Conservation (phyloP, 92 coral and sea anemone species). For the Porites evermanni region DNA sequence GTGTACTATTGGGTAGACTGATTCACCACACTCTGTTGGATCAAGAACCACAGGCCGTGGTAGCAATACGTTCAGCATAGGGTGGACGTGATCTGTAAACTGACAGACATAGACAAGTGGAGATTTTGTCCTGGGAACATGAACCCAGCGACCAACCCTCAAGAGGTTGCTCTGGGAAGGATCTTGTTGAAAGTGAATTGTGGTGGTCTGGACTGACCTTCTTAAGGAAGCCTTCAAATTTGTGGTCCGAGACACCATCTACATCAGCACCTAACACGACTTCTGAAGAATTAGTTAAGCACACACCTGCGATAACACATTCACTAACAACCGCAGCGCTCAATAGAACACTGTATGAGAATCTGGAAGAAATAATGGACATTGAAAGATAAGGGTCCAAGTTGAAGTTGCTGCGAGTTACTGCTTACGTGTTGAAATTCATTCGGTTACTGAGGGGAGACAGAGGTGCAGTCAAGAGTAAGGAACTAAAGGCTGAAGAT, state of each 20-base stretch:
- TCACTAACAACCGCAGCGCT: not conserved
- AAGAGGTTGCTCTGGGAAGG: constrained; percentile 50
- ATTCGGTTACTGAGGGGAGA: not conserved
- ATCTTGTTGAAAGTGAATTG: not conserved
- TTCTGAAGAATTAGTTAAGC: not conserved
- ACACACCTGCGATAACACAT: not conserved
- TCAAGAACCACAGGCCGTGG: constrained; percentile 54
- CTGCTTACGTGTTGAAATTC: not conserved
- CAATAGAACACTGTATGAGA: not conserved
- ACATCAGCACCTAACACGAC: not conserved
- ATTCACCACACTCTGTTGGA: constrained; percentile 60
- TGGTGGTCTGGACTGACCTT: not conserved
- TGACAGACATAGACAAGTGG: constrained; percentile 45
- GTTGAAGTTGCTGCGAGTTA: not conserved
- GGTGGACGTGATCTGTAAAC: constrained; percentile 43
- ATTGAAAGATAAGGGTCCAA: not conserved
- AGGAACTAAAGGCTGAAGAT: constrained; percentile 13
- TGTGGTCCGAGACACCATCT: not conserved
- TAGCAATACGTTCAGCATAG: constrained; percentile 38
- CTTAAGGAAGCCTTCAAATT: not conserved
- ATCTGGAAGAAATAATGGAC: not conserved
- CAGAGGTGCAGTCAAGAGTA: not conserved
- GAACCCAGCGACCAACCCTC: constrained; percentile 61
- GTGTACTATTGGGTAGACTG: constrained; percentile 57
- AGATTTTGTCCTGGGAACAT: constrained; percentile 50